phyloP scores from a whole-genome alignment of 2,888 invertebrate species.

The Tenthredo distinguenda region DNA sequence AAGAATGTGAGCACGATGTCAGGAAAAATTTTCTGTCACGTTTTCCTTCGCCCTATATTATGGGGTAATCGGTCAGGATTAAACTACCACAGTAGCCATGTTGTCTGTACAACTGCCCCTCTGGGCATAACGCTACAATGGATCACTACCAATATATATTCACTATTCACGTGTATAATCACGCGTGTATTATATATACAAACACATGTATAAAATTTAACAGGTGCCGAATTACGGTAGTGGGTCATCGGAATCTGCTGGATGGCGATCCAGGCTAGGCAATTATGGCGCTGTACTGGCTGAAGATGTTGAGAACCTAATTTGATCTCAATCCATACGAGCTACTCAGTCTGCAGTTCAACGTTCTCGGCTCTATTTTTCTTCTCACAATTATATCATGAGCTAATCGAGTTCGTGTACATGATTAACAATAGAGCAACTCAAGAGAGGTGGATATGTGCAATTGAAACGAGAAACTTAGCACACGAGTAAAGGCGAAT shows the following conservation, averaged over 20 bases:
- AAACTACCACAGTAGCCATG: not conserved
- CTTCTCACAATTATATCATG: slow-evolving; percentile 23
- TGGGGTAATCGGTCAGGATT: not conserved
- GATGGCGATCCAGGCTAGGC: slow-evolving; percentile 22
- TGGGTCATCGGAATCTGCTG: slow-evolving; percentile 34
- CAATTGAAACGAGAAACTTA: not conserved
- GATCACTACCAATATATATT: not conserved
- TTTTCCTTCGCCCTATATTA: not conserved
- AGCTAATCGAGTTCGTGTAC: not conserved
- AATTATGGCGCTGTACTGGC: not conserved
- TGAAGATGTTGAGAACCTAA: slow-evolving; percentile 14
- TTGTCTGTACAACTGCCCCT: not conserved
- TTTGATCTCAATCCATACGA: not conserved
- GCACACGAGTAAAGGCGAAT: not conserved
- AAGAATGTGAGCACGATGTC: not conserved
- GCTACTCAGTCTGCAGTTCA: not conserved
- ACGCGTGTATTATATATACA: not conserved
- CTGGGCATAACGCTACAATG: slow-evolving; percentile 36
- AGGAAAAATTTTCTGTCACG: not conserved
- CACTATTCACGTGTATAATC: slow-evolving; percentile 1
- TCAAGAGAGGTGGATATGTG: not conserved
- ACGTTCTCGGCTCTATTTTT: not conserved
- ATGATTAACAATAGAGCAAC: not conserved
- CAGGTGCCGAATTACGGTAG: slow-evolving; percentile 42
- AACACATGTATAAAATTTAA: not conserved